Conservation (phyloP, 2,888 invertebrate species). For the Sicus ferrugineus region DNA sequence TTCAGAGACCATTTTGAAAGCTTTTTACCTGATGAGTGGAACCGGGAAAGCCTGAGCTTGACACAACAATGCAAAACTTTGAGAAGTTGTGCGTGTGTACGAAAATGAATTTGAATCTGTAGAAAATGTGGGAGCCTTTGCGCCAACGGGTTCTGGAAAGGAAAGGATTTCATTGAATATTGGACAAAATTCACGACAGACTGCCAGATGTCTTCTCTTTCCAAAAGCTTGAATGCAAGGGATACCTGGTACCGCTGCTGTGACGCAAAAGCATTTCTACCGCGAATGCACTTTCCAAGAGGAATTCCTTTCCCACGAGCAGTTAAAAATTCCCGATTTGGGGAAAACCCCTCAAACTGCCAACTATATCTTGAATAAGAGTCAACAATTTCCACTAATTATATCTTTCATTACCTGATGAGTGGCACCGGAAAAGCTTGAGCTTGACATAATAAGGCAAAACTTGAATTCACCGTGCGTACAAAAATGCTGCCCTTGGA, state of each 20-base stretch:
- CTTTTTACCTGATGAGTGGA: constrained; percentile 72
- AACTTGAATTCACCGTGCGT: constrained; percentile 64
- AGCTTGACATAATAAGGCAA: constrained; percentile 72
- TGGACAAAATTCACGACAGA: no score
- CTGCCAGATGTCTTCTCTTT: no score
- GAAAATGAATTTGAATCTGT: constrained; percentile 71
- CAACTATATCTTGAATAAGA: no score
- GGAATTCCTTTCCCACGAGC: no score
- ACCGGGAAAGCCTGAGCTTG: constrained; percentile 78
- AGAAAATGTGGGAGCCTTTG: constrained; percentile 71
- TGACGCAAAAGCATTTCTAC: no score
- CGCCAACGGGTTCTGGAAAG: constrained; percentile 67
- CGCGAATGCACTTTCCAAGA: no score
- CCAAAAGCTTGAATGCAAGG: no score
- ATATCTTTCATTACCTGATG: constrained; percentile 49
- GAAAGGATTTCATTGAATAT: no score
- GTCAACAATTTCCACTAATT: no score
- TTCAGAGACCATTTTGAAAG: background rate
- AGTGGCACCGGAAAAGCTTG: constrained; percentile 67
- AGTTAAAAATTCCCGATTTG: no score
- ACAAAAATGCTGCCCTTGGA: constrained; percentile 70
- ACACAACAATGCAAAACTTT: constrained; percentile 72
- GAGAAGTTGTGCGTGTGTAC: constrained; percentile 63
- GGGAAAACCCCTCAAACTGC: no score
- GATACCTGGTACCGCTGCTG: no score